Base-by-base conservation (phyloP, 2,113 vertebrate genomes). In the Asarcornis scutulata region DNA sequence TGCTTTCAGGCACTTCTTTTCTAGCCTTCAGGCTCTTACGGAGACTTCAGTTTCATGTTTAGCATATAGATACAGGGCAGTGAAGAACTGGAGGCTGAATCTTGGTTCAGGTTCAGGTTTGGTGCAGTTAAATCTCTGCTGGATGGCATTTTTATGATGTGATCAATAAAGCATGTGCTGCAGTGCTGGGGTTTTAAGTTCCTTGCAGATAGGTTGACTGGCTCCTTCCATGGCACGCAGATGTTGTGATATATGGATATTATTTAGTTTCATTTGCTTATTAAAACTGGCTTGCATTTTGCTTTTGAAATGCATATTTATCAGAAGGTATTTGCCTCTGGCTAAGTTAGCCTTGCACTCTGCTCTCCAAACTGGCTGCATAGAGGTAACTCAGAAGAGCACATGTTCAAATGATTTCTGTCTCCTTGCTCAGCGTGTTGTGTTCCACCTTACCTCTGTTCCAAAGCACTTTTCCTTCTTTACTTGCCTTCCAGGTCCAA, bases 401-500 rank as follows among this genome's bases (percentile, higher is more conserved):
- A 36, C 0, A 0, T 40, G 32, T 18, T 32, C 1, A 12, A 22
- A 12, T n/a, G 20, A 40, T 53, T 50, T 69, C n/a, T 40, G 13
- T 78, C 58, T 68, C 23, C 5, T 32, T 64, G 46, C 40, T 42
- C 60, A 34, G 52, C 48, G n/a, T 32, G 31, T 17, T 52, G 23
- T 29, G 46, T 40, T 27, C 25, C 25, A 67, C 46, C n/a, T 46
- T 88, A 15, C 32, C 16, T 91, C 77, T 89, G 3, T 68, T 83
- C 85, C 69, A 75, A 80, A 44, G 22, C 26, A 36, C 42, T 88
- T 75, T 32, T 42, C 44, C 79, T 66, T 48, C 62, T 67, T 89
- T 69, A 38, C 55, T 95, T 52, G 2, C 82, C 46, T 80, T 83
- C 16, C 88, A 99, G 99, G 96, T 99, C 99, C 83, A 99, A 98